Evolutionary conservation across 2,888 invertebrate genomes (phyloP), one percentile per base, ranked within the genome.

Genomic region (Leucophenga montana): DNA sequence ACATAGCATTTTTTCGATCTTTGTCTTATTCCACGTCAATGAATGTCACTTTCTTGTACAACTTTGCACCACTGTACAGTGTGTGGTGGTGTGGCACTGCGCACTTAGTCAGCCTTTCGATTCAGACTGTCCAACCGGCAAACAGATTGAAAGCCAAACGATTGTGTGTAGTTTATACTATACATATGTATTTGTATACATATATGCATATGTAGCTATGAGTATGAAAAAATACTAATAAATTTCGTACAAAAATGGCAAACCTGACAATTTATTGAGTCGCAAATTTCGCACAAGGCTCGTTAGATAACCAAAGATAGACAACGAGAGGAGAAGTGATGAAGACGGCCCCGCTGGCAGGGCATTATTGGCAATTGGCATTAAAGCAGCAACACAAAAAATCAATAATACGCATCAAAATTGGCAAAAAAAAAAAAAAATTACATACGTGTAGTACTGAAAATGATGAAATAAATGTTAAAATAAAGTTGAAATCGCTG

Each of bases 341-440:
- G 27, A 48, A 22, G 16, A 11, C 68, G 78, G 73, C 69, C 1
- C 8, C 70, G 67, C n/a, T n/a, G n/a, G n/a, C n/a, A n/a, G n/a
- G n/a, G n/a, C 44, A 61, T 27, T 67, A 61, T 22, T 39, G 11
- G 11, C 39, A 39, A 39, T 39, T 39, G 39, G 3, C 39, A 39
- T 39, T 39, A 8, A 39, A 39, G 39, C 39, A 46, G 53, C 27
- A 20, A 46, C 67, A 44, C 46, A 46, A 11, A 56, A 66, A n/a
- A 39, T 33, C 66, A 66, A 66, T 44, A 70, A 71, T 77, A 75
- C 70, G 76, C 76, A 73, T 79, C 78, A 75, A 83, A 81, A 73
- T 77, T 78, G 70, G 53, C 76, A 75, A 71, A 61, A 73, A 70
- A 75, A 71, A 61, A 73, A 70, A 71, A 72, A 75, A 69, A 56